Conservation (phyloP, 30 jellyfish, hydroid and myxozoan genomes). For the Aurelia aurita region DNA sequence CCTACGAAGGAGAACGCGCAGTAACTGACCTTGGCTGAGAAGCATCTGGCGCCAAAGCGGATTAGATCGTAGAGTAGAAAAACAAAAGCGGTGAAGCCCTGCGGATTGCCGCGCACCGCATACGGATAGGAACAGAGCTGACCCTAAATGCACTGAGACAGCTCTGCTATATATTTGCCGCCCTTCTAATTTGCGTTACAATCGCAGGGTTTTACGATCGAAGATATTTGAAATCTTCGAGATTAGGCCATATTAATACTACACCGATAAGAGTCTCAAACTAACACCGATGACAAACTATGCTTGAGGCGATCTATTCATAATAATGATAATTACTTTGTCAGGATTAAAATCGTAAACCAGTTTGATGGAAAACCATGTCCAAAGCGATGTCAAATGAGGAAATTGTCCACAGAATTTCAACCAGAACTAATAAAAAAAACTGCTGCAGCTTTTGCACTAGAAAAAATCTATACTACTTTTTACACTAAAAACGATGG, state of each 20-base stretch:
- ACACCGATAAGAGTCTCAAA: no score
- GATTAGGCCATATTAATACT: conserved; percentile 33
- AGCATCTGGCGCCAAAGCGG: conserved; percentile 68
- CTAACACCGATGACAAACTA: no score
- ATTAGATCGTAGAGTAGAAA: conserved; percentile 33
- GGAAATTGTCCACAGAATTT: no score
- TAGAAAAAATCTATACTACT: no score
- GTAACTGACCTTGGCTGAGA: conserved; percentile 40
- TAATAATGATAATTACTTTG: no score
- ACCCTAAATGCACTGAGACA: conserved; percentile 28
- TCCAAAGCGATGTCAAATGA: no score
- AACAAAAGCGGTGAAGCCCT: conserved; percentile 54
- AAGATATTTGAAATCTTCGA: conserved; percentile 17
- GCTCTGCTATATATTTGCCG: conserved; percentile 26
- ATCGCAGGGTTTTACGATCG: conserved; percentile 6
- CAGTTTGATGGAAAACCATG: no score
- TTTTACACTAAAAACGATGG: no score
- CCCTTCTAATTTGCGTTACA: conserved; percentile 22
- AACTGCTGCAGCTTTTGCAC: no score
- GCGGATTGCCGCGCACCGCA: conserved; percentile 66
- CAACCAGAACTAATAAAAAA: no score
- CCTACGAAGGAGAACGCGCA: conserved; percentile 23
- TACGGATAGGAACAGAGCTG: conserved; percentile 35
- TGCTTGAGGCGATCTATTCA: no score
- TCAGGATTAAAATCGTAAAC: no score